Conservation (phyloP, 2,888 invertebrate genomes). For the Aphrophora alni region DNA sequence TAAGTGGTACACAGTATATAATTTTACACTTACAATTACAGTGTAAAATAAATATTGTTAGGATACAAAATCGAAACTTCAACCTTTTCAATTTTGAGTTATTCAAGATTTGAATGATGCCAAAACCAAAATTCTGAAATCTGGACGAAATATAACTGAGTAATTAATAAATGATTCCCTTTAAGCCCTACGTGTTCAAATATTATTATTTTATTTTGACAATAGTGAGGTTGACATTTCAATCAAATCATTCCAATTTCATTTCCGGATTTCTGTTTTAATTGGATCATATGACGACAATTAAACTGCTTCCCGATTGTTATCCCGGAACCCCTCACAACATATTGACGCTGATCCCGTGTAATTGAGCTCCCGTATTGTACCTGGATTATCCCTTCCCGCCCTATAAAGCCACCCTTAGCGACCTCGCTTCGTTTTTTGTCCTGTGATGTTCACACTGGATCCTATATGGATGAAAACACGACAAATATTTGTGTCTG, state of each 20-base stretch:
- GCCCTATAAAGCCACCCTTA: background rate
- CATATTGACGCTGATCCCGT: slow-evolving; percentile 26
- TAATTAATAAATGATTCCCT: too few species aligned
- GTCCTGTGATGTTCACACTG: background rate
- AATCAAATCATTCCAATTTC: background rate
- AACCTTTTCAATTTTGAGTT: too few species aligned
- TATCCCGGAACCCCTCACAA: background rate
- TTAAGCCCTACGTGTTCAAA: background rate
- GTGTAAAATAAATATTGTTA: too few species aligned
- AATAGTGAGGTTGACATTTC: background rate
- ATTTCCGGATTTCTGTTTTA: slow-evolving; percentile 1
- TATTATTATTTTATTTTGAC: background rate
- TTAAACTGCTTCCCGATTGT: background rate
- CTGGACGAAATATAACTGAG: too few species aligned
- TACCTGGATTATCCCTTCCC: slow-evolving; percentile 32
- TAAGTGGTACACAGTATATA: too few species aligned
- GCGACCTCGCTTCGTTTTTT: background rate
- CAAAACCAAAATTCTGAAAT: too few species aligned
- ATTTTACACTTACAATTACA: too few species aligned
- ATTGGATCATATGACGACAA: background rate
- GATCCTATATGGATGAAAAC: background rate
- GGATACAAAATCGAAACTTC: too few species aligned
- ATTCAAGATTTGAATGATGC: too few species aligned
- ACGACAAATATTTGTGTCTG: background rate
- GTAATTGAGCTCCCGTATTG: slow-evolving; percentile 32